These are phyloP conservation scores for Crypturellus tataupa DNA, from an alignment of 2,797 vertebrate species.

Conservation along the genomic window DNA sequence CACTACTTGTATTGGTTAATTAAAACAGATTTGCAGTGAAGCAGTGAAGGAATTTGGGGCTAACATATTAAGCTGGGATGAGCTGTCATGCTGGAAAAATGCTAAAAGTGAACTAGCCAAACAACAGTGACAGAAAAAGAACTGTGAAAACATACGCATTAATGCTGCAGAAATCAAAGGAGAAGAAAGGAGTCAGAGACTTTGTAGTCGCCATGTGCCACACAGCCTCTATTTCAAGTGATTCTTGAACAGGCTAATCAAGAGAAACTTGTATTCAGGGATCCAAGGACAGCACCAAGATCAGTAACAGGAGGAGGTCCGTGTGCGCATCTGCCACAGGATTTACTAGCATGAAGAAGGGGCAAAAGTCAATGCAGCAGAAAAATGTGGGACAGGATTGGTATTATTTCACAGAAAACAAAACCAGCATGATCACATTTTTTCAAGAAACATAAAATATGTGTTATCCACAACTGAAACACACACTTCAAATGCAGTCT, in stretches of 20 bases:
- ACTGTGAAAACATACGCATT: background rate
- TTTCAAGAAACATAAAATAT: background rate
- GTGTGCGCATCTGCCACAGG: no score
- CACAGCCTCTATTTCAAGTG: background rate
- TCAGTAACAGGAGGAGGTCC: background rate
- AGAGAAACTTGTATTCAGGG: background rate
- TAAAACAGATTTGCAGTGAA: background rate
- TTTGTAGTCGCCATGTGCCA: no score
- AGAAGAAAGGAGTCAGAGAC: no score
- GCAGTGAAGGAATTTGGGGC: background rate
- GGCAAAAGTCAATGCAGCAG: background rate
- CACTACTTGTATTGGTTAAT: background rate
- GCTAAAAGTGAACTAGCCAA: background rate
- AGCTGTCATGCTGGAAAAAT: background rate
- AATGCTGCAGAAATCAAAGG: background rate
- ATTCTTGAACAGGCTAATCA: fast-evolving
- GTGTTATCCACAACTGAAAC: fast-evolving
- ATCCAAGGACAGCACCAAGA: background rate
- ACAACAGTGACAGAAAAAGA: background rate
- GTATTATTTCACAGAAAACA: background rate
- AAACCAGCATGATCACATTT: fast-evolving
- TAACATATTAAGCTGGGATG: background rate
- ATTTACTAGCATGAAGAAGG: background rate
- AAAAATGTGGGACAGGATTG: background rate
- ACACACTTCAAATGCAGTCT: background rate